Conservation (phyloP, 2,888 invertebrate genomes). For the Criorhina ranunculi region DNA sequence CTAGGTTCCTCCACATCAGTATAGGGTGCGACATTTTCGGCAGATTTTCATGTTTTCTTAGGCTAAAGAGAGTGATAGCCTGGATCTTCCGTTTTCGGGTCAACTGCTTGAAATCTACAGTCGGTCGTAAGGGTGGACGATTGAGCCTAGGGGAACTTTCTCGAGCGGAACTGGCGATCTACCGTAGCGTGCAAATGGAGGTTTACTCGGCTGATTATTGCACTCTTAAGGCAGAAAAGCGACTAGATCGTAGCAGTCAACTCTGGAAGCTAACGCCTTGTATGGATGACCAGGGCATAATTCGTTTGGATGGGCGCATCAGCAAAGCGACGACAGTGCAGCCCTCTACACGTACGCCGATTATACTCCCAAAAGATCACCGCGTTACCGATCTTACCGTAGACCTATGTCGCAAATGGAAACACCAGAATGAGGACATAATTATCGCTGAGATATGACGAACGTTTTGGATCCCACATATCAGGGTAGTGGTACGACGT, state of each 20-base stretch:
- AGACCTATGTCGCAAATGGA: background rate
- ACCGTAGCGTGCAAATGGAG: background rate
- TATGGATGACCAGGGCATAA: background rate
- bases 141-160: too few species aligned
- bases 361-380: background rate
- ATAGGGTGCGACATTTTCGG: slow-evolving; percentile 7
- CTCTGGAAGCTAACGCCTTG: background rate
- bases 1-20: background rate
- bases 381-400: background rate
- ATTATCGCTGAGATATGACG: background rate
- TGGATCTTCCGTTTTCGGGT: too few species aligned
- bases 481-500: background rate
- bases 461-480: background rate
- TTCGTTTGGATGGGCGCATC: background rate
- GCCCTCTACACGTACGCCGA: background rate
- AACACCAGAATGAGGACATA: background rate
- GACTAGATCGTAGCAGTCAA: background rate
- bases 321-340: background rate
- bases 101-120: too few species aligned
- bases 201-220: background rate
- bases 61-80: slow-evolving; percentile 18
- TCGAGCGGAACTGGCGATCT: too few species aligned
- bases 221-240: background rate
- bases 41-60: slow-evolving; percentile 32
- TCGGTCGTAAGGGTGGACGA: too few species aligned